Conservation (phyloP, 2,797 vertebrate genomes). For the Cyprinella venusta region DNA sequence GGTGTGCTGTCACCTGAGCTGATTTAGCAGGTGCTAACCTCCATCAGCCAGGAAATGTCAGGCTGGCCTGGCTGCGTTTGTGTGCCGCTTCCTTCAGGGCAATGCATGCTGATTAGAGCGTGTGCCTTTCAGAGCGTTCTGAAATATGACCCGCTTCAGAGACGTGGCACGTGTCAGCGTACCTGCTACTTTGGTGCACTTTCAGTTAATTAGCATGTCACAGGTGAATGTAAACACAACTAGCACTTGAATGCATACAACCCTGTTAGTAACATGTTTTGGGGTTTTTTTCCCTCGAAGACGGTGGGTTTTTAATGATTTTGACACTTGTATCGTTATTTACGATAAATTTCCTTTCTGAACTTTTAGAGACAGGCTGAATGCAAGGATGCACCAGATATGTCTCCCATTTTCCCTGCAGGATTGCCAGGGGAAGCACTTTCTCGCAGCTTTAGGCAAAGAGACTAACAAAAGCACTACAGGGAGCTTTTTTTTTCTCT, state of each 20-base stretch:
- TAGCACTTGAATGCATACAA: slow-evolving; percentile 60
- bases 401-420: slow-evolving; percentile 21
- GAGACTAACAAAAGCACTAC: neutral
- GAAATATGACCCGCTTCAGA: slow-evolving; percentile 23
- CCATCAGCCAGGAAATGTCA: slow-evolving; percentile 52
- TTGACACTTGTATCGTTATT: neutral
- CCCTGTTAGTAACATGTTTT: slow-evolving; percentile 40
- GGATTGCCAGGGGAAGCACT: neutral
- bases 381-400: slow-evolving; percentile 17
- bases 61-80: slow-evolving; percentile 22
- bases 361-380: slow-evolving; percentile 6
- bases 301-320: neutral
- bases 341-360: neutral
- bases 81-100: slow-evolving; percentile 20
- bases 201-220: slow-evolving; percentile 50
- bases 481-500: neutral
- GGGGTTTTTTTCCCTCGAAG: no score
- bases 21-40: slow-evolving; percentile 50
- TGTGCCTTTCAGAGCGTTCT: slow-evolving; percentile 11
- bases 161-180: neutral
- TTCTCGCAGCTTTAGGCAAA: slow-evolving; percentile 1
- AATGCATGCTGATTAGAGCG: slow-evolving; percentile 41
- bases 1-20: slow-evolving; percentile 39
- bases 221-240: slow-evolving; percentile 42
- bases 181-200: slow-evolving; percentile 20